Evolutionary conservation across 2,888 invertebrate genomes (phyloP).

Genomic region (Caenorhabditis sinica): DNA sequence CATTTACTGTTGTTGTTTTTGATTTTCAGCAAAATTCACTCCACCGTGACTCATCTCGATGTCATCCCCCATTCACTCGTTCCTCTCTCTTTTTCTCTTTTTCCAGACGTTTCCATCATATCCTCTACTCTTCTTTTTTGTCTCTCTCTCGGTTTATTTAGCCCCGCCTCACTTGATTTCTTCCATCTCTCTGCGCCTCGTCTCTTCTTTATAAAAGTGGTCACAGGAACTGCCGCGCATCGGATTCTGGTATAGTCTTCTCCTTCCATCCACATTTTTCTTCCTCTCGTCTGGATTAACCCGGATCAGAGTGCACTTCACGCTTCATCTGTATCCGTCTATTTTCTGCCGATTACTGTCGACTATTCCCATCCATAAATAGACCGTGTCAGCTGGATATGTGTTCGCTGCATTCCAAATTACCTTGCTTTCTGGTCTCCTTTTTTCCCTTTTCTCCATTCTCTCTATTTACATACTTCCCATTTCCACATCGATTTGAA

Average conservation of each 20-base stretch:
- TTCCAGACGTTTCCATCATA: conserved; percentile 50
- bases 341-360: conserved; percentile 37
- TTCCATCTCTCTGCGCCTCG: conserved; percentile 31
- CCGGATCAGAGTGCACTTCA: conserved; percentile 62
- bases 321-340: conserved; percentile 43
- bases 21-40: conserved; percentile 30
- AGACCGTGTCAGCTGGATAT: conserved; percentile 46
- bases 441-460: conserved; percentile 18
- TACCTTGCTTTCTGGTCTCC: conserved; percentile 34
- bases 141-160: conserved; percentile 45
- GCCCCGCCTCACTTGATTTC: conserved; percentile 44
- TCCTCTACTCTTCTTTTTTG: conserved; percentile 12
- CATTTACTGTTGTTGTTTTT: conserved; percentile 7
- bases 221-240: conserved; percentile 40
- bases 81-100: background rate
- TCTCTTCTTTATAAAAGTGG: conserved; percentile 53
- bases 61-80: background rate
- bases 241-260: conserved; percentile 31
- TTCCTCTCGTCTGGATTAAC: conserved; percentile 48
- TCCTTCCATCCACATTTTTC: conserved; percentile 39
- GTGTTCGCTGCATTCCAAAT: conserved; percentile 32
- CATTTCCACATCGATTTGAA: background rate
- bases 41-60: conserved; percentile 36
- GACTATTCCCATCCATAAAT: conserved; percentile 32
- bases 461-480: background rate